Percentiles rank a stretch among this genome's conserved stretches.
Evolutionary conservation across 2,888 invertebrate genomes (phyloP).

Genomic region (Agrilus biguttatus): DNA sequence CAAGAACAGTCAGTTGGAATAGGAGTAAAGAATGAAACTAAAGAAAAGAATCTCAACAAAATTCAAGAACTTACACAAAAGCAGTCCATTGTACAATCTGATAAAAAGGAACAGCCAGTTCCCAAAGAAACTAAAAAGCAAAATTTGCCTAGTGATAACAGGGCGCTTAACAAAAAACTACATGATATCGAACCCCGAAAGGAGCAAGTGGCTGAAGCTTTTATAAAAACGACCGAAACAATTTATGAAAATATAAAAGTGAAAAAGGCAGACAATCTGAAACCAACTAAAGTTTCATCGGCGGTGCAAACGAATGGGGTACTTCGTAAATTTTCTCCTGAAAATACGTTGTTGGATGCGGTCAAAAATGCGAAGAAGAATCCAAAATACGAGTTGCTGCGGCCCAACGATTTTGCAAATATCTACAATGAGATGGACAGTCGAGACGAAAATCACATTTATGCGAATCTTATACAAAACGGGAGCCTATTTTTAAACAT

Average conservation of each 20-base stretch:
- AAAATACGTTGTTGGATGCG: conserved; percentile 15
- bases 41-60: too few species aligned
- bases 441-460: conserved; percentile 23
- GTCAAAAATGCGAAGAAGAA: conserved; percentile 17
- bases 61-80: too few species aligned
- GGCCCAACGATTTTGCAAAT: conserved; percentile 39
- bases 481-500: conserved; percentile 29
- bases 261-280: conserved; percentile 22
- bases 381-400: conserved; percentile 35
- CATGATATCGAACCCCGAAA: background rate
- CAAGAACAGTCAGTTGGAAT: too few species aligned
- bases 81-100: too few species aligned
- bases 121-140: background rate
- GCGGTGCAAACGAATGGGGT: conserved; percentile 42
- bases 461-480: conserved; percentile 33
- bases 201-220: conserved; percentile 18
- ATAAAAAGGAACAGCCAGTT: background rate
- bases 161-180: background rate
- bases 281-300: conserved; percentile 39
- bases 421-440: conserved; percentile 28
- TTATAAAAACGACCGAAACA: conserved; percentile 28
- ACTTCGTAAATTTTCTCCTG: conserved; percentile 24
- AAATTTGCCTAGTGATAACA: background rate
- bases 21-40: too few species aligned
- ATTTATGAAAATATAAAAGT: conserved; percentile 34